Percentiles rank a stretch among this genome's conserved stretches.
Conservation (phyloP, 2,797 vertebrate genomes). For the Carcharodon carcharias region DNA sequence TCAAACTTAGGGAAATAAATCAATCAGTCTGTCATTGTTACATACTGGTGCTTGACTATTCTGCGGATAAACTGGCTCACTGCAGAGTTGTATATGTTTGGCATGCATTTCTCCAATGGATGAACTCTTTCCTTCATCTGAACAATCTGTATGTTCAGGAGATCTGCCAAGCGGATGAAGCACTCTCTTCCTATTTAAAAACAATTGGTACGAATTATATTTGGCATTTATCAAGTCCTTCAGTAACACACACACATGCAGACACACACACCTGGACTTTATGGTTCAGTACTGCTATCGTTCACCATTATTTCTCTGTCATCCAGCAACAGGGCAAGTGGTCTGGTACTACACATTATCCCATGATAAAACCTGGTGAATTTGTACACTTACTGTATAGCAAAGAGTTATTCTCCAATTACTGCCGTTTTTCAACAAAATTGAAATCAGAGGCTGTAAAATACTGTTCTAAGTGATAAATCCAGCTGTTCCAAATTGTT, state of each 20-base stretch:
- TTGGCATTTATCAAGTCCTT: background rate
- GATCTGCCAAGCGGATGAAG: slow-evolving; percentile 79
- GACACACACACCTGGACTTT: background rate
- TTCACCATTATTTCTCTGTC: background rate
- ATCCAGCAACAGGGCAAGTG: background rate
- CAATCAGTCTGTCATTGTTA: background rate
- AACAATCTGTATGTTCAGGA: slow-evolving; percentile 85
- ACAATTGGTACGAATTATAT: background rate
- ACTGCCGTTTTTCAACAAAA: background rate
- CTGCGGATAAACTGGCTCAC: slow-evolving; percentile 63
- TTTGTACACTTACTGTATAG: background rate
- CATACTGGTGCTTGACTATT: slow-evolving; percentile 73
- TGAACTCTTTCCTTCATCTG: slow-evolving; percentile 69
- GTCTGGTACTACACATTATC: background rate
- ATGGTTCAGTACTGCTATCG: background rate
- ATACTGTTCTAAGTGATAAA: background rate
- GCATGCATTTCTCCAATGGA: slow-evolving; percentile 60
- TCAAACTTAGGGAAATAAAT: background rate
- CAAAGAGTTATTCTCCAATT: background rate
- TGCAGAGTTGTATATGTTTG: slow-evolving; percentile 61
- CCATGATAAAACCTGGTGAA: background rate
- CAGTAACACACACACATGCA: background rate
- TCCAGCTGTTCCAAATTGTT: background rate
- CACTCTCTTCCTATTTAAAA: slow-evolving; percentile 65
- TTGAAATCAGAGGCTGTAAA: background rate